phyloP scores from a whole-genome alignment of 2,113 vertebrate genomes.

The Eptatretus burgeri region DNA sequence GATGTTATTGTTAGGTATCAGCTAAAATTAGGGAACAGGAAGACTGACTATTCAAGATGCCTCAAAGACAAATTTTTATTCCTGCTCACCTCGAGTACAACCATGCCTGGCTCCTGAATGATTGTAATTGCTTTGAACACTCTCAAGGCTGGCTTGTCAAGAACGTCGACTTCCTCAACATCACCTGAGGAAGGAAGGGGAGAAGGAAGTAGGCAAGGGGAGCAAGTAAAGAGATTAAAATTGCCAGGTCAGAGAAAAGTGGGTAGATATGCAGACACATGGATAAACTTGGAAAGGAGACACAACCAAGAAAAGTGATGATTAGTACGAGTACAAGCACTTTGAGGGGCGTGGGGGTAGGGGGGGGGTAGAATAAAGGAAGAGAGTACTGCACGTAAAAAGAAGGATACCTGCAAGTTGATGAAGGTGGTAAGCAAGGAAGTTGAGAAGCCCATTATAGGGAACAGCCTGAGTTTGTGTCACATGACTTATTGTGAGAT shows the following conservation, averaged over 20 bases:
- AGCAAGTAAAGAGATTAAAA: no score
- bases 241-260: no score
- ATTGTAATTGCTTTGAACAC: conserved; percentile 68
- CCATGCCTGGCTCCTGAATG: conserved; percentile 55
- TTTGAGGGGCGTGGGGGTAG: no score
- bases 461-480: conserved; percentile 77
- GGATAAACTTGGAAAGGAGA: no score
- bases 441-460: conserved; percentile 45
- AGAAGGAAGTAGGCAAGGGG: no score
- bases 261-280: no score
- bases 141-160: conserved; percentile 50
- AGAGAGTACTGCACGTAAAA: background rate
- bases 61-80: background rate
- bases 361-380: background rate
- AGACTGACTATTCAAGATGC: background rate
- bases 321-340: no score
- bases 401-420: conserved; percentile 35
- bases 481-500: conserved; percentile 64
- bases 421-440: conserved; percentile 48
- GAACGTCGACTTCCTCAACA: conserved; percentile 63
- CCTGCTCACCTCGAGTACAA: conserved; percentile 47
- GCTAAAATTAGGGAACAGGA: background rate
- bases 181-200: conserved; percentile 26
- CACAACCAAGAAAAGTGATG: no score
- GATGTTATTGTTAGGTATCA: background rate